phyloP scores from a whole-genome alignment of 2,797 vertebrate species.

The Sebastes itinus region DNA sequence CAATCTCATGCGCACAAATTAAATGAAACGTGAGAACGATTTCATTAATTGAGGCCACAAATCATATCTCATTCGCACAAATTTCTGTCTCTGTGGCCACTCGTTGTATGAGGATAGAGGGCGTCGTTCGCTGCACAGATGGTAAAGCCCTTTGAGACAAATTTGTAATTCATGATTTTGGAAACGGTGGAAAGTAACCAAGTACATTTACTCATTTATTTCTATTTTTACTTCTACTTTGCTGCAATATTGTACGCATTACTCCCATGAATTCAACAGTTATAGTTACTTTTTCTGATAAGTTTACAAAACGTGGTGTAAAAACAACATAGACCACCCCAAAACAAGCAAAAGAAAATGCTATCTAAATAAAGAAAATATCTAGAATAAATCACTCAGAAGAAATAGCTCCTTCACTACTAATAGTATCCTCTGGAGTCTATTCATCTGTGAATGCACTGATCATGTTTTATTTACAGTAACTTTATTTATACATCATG shows the following conservation, averaged over 20 bases:
- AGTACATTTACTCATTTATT: not conserved
- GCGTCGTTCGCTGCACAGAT: no score
- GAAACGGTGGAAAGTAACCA: no score
- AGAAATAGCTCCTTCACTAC: not conserved
- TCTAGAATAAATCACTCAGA: not conserved
- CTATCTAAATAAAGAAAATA: not conserved
- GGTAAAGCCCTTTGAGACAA: no score
- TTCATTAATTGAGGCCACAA: not conserved
- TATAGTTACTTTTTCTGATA: not conserved
- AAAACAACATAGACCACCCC: not conserved
- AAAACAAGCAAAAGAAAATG: not conserved
- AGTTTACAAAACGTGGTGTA: not conserved
- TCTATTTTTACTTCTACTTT: not conserved
- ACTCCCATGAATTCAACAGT: rapidly evolving
- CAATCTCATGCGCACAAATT: not conserved
- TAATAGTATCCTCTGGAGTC: not conserved
- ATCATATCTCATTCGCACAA: rapidly evolving
- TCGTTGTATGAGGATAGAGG: not conserved
- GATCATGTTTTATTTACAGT: not conserved
- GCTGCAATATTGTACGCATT: not conserved
- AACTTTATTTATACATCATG: not conserved
- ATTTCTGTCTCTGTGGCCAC: not conserved
- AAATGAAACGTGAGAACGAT: not conserved
- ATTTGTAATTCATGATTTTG: no score
- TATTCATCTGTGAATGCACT: not conserved